Base-by-base conservation (phyloP, 2,113 vertebrate genomes). In the Tricholaema leucomelas region DNA sequence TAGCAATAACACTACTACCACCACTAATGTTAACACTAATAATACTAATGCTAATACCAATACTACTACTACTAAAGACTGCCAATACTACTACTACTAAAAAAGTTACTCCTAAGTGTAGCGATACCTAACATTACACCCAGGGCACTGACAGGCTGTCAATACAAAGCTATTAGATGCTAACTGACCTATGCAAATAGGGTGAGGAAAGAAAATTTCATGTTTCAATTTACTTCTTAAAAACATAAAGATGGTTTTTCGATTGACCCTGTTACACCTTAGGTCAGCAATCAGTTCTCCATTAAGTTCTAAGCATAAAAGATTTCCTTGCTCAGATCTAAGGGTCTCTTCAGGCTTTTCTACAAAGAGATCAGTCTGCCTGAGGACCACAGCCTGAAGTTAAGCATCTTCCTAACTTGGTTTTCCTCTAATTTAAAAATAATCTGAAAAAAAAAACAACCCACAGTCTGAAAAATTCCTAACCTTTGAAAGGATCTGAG, bases 361-460 rank as follows among this genome's bases (percentile, higher is more conserved):
- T 88, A 92, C 87, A 95, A 94, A 86, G 87, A 74, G 50, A 93
- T 81, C 78, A 90, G 8, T 61, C 50, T 71, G 72, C 75, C 74
- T 55, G 31, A 76, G 52, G 64, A 69, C 21, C 70, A 58, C 35
- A 76, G 52, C 35, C 76, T 91, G 73, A 67, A 93, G 72, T 83
- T 71, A 87, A 85, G 78, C 69, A 93, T 94, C 82, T 81, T 91
- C 78, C 74, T 75, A 87, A 92, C 90, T 87, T 67, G 58, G 46
- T 76, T 90, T 88, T 81, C 79, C 83, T 58, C 52, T 96, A 96
- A 97, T 96, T 74, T 86, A 93, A 96, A 97, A 96, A n/a, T n/a
- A n/a, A n/a, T n/a, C n/a, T n/a, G n/a, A 96, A 88, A n/a, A n/a
- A n/a, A n/a, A n/a, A n/a, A n/a, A n/a, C 64, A 40, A 40, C 40